A percentile compares a stretch with the other conserved stretches of the same genome.
phyloP scores from a whole-genome alignment of 2,888 invertebrate genomes.

The Pseudococcus longispinus region DNA sequence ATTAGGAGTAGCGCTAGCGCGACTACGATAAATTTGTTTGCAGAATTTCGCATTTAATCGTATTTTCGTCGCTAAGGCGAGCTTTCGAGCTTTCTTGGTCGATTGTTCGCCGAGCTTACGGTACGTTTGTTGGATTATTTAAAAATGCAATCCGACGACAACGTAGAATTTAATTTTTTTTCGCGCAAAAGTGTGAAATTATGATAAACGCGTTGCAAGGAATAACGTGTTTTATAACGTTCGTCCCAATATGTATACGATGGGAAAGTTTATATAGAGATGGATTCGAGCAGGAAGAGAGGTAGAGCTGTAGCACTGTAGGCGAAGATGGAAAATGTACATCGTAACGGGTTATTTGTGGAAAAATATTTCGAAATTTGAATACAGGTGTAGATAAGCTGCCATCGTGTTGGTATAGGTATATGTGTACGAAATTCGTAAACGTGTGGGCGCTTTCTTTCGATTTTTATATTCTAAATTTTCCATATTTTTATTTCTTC shows the following conservation, averaged over 20 bases:
- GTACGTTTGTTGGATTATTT: neutral
- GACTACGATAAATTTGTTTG: slow-evolving; percentile 25
- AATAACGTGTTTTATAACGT: neutral
- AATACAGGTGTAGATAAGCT: neutral
- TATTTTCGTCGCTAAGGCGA: slow-evolving; percentile 15
- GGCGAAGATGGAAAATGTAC: neutral
- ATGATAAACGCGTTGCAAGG: neutral
- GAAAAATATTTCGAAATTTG: neutral
- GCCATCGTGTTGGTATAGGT: neutral
- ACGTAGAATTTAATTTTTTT: neutral
- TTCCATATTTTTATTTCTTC: neutral
- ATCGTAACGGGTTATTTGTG: neutral
- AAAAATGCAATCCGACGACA: neutral
- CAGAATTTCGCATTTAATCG: slow-evolving; percentile 1
- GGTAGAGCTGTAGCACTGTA: neutral
- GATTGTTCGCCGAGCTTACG: neutral
- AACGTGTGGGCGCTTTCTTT: neutral
- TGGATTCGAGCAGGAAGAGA: too few species aligned
- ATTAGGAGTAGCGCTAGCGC: neutral
- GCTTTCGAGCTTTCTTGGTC: neutral
- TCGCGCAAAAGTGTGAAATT: neutral
- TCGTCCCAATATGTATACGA: neutral
- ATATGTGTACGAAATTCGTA: too few species aligned
- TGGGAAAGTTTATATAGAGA: neutral
- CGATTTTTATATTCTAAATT: slow-evolving; percentile 4